Evolutionary conservation across 2,797 vertebrate species (phyloP).

Genomic region (Lemur catta): DNA sequence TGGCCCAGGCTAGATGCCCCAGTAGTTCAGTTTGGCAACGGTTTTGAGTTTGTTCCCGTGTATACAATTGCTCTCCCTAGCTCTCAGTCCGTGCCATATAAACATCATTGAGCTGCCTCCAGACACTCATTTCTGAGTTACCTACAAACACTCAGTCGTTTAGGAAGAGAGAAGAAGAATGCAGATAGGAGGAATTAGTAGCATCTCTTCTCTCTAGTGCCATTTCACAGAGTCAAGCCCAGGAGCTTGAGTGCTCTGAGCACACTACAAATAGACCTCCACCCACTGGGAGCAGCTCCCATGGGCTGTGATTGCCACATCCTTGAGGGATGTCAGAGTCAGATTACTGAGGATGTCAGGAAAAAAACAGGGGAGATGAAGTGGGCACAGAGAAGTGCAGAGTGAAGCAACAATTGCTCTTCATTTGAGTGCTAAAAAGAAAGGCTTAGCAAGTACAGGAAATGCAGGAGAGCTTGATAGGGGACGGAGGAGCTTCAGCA

Average conservation of each 20-base stretch:
- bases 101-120: conserved; percentile 41
- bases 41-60: not conserved
- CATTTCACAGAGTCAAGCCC: conserved; percentile 45
- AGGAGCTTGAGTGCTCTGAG: conserved; percentile 33
- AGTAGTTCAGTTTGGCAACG: not conserved
- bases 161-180: conserved; percentile 58
- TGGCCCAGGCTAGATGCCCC: not conserved
- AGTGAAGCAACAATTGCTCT: conserved; percentile 74
- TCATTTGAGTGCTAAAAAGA: conserved; percentile 36
- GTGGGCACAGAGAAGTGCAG: conserved; percentile 56
- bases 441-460: conserved; percentile 25
- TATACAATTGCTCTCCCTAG: not conserved
- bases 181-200: conserved; percentile 12
- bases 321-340: conserved; percentile 52
- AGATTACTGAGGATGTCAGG: conserved; percentile 76
- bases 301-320: conserved; percentile 59
- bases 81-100: not conserved
- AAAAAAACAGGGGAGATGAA: conserved; percentile 75
- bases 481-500: not conserved
- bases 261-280: conserved; percentile 60
- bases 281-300: conserved; percentile 50
- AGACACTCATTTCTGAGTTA: not conserved
- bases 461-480: conserved; percentile 30
- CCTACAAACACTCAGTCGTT: conserved; percentile 40
- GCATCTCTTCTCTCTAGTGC: conserved; percentile 60